These are phyloP conservation scores for Lutjanus campechanus DNA, from an alignment of 2,797 vertebrate species.

Conservation along the genomic window DNA sequence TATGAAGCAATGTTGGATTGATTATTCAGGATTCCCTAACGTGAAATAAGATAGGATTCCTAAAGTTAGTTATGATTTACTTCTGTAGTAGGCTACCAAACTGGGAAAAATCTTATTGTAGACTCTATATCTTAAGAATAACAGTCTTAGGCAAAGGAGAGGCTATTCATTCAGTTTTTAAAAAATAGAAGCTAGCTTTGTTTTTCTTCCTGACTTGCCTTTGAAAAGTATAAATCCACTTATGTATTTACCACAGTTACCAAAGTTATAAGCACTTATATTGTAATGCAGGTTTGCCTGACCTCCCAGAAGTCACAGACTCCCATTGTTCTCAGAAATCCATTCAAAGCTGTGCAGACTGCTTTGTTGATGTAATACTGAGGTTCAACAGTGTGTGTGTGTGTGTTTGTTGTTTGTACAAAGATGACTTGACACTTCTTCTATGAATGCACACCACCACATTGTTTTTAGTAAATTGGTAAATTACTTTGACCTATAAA, in stretches of 20 bases:
- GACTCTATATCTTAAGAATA: no score
- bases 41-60: no score
- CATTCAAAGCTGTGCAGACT: constrained; percentile 53
- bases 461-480: constrained; percentile 6
- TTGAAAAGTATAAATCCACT: constrained; percentile 48
- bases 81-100: no score
- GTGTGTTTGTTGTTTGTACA: constrained; percentile 6
- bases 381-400: constrained; percentile 8
- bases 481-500: not conserved
- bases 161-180: not conserved
- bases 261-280: constrained; percentile 25
- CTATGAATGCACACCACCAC: not conserved
- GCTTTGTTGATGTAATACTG: constrained; percentile 44
- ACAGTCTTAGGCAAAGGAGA: not conserved
- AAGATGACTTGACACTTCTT: not conserved
- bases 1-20: no score
- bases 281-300: constrained; percentile 34
- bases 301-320: constrained; percentile 56
- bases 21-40: no score
- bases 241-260: constrained; percentile 30
- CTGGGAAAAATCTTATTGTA: no score
- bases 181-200: not conserved
- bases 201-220: constrained; percentile 4
- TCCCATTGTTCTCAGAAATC: constrained; percentile 68
- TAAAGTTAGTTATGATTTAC: no score